Evolutionary conservation across 2,888 invertebrate genomes (phyloP).

Genomic region (Noctua janthina): DNA sequence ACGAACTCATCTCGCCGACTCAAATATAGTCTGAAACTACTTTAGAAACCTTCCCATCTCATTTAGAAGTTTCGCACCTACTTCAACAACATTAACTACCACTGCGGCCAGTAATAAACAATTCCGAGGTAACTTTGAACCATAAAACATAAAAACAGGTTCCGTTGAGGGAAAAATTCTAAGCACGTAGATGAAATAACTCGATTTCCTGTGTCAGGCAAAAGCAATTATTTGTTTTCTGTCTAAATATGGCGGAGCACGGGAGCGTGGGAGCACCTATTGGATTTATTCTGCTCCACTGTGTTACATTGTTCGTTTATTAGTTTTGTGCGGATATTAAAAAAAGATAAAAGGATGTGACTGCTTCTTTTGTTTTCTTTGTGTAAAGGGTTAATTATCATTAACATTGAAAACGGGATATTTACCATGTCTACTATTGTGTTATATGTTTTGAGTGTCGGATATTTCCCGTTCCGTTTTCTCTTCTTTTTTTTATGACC

Average conservation of each 20-base stretch:
- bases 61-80: constrained; percentile 75
- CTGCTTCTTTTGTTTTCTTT: neutral
- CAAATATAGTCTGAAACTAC: constrained; percentile 66
- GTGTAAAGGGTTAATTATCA: neutral
- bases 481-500: no score
- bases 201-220: constrained; percentile 74
- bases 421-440: no score
- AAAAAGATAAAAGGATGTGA: constrained; percentile 35
- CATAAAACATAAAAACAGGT: constrained; percentile 56
- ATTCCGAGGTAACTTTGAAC: constrained; percentile 56
- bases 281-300: constrained; percentile 71
- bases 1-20: constrained; percentile 63
- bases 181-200: constrained; percentile 75
- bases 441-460: no score
- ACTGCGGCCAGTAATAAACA: constrained; percentile 57
- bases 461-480: no score
- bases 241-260: constrained; percentile 70
- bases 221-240: constrained; percentile 79
- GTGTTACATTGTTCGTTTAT: constrained; percentile 59
- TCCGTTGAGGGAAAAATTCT: constrained; percentile 63
- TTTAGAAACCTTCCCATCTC: constrained; percentile 69
- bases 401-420: no score
- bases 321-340: constrained; percentile 54
- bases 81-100: constrained; percentile 63
- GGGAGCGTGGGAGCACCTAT: constrained; percentile 64